Conservation (phyloP, 1,140 invertebrate genomes). For the Globodera ellingtonae region DNA sequence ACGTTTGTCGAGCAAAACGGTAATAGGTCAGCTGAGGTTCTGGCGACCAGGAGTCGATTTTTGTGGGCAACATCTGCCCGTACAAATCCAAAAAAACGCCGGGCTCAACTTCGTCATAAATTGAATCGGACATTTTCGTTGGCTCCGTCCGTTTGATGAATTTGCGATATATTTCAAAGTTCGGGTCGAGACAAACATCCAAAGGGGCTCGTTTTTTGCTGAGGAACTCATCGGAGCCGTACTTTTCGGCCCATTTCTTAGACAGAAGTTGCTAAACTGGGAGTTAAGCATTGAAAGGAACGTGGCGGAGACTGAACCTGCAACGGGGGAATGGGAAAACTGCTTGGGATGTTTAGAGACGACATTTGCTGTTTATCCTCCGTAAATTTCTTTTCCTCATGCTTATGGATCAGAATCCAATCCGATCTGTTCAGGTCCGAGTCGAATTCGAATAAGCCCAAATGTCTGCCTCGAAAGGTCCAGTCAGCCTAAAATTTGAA, state of each 20-base stretch:
- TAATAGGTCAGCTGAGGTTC: constrained; percentile 19
- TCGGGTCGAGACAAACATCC: constrained; percentile 58
- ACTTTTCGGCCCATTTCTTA: constrained; percentile 47
- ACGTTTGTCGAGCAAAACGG: not conserved
- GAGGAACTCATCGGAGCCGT: constrained; percentile 17
- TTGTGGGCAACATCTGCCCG: constrained; percentile 57
- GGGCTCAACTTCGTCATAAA: constrained; percentile 60
- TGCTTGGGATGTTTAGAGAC: constrained; percentile 46
- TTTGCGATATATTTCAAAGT: constrained; percentile 52
- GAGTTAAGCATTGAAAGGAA: not conserved
- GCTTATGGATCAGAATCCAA: constrained; percentile 61
- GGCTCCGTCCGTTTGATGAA: constrained; percentile 53
- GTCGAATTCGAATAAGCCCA: constrained; percentile 61
- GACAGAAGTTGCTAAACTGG: constrained; percentile 46
- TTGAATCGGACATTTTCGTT: constrained; percentile 29
- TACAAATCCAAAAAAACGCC: constrained; percentile 55
- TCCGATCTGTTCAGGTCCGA: constrained; percentile 62
- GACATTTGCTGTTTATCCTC: constrained; percentile 46
- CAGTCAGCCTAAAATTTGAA: constrained; percentile 49
- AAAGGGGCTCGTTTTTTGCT: constrained; percentile 44
- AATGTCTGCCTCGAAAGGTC: constrained; percentile 57
- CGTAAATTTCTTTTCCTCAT: constrained; percentile 56
- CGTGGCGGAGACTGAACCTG: constrained; percentile 46
- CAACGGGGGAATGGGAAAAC: constrained; percentile 60
- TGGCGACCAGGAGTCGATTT: constrained; percentile 52